These are phyloP conservation scores for Amphibalanus amphitrite DNA, from an alignment of 1,140 invertebrate species.

Conservation along the genomic window DNA sequence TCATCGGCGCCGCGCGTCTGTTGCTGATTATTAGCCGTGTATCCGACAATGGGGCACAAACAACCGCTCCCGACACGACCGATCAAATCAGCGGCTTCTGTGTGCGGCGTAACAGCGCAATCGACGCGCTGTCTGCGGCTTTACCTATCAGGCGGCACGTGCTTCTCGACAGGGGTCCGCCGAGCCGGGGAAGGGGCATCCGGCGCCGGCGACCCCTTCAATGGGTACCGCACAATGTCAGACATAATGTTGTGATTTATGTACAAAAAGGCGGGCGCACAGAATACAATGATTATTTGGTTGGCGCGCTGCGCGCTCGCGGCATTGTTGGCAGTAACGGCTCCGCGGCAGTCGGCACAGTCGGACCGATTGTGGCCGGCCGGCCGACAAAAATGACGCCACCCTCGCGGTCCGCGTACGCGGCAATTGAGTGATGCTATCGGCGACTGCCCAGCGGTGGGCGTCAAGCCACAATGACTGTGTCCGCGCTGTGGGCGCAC, in stretches of 20 bases:
- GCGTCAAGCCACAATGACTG: too few relatives aligned
- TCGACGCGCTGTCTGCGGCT: not conserved
- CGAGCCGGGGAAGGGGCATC: not conserved
- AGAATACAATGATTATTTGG: not conserved
- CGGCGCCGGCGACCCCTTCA: not conserved
- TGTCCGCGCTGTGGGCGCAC: too few relatives aligned
- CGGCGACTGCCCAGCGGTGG: not conserved
- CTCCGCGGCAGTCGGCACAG: too few relatives aligned
- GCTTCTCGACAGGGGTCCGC: not conserved
- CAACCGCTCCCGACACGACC: too few relatives aligned
- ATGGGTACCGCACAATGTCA: not conserved
- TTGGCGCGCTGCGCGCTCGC: not conserved
- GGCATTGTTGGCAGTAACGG: not conserved
- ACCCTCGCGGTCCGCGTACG: not conserved
- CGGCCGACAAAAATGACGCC: not conserved
- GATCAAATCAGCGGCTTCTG: not conserved
- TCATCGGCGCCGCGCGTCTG: too few relatives aligned
- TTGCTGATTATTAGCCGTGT: too few relatives aligned
- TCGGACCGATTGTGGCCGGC: not conserved
- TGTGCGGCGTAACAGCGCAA: not conserved
- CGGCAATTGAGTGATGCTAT: not conserved
- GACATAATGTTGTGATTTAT: constrained; percentile 2
- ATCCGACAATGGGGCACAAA: too few relatives aligned
- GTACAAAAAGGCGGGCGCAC: not conserved
- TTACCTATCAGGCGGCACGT: not conserved